Conservation (phyloP, 2,113 vertebrate species). For the western clawed frog (Xenopus tropicalis) region UCB_Xtro_10.0 CM004450.2:109109001-109109500, state of each 20-base stretch:
- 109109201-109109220: slow-evolving; percentile 15
- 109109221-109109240: background rate
- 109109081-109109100: slow-evolving; percentile 23
- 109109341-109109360: slow-evolving; percentile 49
- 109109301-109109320: background rate
- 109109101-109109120: slow-evolving; percentile 53
- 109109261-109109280: background rate
- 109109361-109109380: slow-evolving; percentile 48
- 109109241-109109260: slow-evolving; percentile 5
- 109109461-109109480: background rate
- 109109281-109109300: background rate
- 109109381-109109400: slow-evolving; percentile 43
- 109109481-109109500: no score
- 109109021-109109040: no score
- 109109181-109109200: slow-evolving; percentile 49
- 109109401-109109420: slow-evolving; percentile 48
- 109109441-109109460: slow-evolving; percentile 55
- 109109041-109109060: no score
- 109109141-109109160: slow-evolving; percentile 56
- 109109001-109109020: no score
- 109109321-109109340: slow-evolving; percentile 40
- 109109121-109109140: slow-evolving; percentile 23
- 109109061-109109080: slow-evolving; percentile 9
- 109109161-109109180: slow-evolving; percentile 57
- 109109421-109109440: slow-evolving; percentile 50